Conservation (phyloP, 2,113 vertebrate genomes). For the Grus americana region DNA sequence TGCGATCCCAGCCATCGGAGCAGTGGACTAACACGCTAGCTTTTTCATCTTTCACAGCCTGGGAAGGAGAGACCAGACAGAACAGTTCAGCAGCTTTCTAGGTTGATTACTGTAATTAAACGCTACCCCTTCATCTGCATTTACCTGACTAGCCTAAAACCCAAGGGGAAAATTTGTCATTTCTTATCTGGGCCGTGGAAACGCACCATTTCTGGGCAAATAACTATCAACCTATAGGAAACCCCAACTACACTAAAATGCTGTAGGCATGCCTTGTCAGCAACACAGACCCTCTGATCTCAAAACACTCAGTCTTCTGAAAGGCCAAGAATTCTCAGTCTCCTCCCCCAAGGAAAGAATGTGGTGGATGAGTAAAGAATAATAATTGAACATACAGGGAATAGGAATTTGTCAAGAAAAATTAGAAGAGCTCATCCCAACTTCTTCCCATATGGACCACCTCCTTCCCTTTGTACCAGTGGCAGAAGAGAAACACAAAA, state of each 20-base stretch:
- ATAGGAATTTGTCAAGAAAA: neutral
- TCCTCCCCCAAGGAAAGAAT: neutral
- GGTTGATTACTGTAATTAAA: neutral
- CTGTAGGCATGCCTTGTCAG: neutral
- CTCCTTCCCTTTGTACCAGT: neutral
- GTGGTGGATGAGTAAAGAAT: neutral
- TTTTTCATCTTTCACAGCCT: constrained; percentile 80
- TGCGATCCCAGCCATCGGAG: constrained; percentile 84
- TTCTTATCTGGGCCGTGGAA: neutral
- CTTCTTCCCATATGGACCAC: neutral
- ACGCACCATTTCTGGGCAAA: neutral
- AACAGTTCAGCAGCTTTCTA: neutral
- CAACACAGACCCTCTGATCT: neutral
- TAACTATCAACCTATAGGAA: neutral
- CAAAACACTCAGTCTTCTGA: neutral
- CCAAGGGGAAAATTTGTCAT: neutral
- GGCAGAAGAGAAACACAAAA: neutral
- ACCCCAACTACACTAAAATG: neutral
- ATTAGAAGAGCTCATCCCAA: neutral
- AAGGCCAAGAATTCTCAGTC: neutral
- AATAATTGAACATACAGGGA: neutral
- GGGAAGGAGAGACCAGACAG: neutral
- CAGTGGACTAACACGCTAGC: constrained; percentile 82
- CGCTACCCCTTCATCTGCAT: neutral
- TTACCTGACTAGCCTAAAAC: neutral